These are phyloP conservation scores for Paraescarpia echinospica DNA, from an alignment of 1,140 invertebrate genomes.

Conservation along the genomic window DNA sequence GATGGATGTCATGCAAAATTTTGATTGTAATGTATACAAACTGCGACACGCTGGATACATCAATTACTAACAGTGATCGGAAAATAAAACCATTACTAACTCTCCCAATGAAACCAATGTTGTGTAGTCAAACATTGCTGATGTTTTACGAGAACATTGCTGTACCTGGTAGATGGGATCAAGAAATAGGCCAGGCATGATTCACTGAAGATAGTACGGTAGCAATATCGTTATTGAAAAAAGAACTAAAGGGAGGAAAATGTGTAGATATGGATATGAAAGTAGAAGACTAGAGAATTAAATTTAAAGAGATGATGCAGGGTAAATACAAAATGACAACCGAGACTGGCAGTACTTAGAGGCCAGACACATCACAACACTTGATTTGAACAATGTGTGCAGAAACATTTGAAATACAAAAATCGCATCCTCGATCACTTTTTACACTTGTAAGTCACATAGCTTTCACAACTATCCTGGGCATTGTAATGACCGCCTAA, in stretches of 20 bases:
- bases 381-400: background rate
- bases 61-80: too few species aligned
- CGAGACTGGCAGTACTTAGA: background rate
- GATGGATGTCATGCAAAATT: too few species aligned
- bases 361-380: background rate
- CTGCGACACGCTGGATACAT: too few species aligned
- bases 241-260: background rate
- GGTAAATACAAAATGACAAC: background rate
- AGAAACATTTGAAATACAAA: background rate
- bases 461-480: background rate
- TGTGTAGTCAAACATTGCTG: background rate
- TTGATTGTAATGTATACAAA: too few species aligned
- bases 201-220: background rate
- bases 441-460: background rate
- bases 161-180: background rate
- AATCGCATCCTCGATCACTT: background rate
- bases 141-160: too few species aligned
- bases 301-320: background rate
- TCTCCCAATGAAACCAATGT: background rate
- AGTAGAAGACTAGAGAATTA: background rate
- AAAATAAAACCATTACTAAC: too few species aligned
- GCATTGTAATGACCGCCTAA: background rate
- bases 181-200: background rate
- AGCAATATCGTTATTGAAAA: background rate
- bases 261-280: background rate